These are phyloP conservation scores for Balearica regulorum DNA, from an alignment of 2,797 vertebrate genomes.

Conservation along the genomic window DNA sequence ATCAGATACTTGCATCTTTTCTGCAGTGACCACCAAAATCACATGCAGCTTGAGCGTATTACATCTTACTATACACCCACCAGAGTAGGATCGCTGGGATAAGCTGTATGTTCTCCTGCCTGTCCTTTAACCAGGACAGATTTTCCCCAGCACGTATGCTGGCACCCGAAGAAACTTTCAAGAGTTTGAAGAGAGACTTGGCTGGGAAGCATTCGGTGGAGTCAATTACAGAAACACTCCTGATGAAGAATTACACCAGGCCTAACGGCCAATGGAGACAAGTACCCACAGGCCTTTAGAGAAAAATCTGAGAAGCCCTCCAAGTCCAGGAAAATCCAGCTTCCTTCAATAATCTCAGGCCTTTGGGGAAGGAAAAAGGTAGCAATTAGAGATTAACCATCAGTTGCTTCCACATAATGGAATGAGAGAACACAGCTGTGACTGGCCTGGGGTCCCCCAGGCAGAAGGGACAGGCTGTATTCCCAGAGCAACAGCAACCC, in stretches of 20 bases:
- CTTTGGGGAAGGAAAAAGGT: neutral
- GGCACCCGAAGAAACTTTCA: neutral
- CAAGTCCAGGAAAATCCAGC: neutral
- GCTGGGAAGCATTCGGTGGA: neutral
- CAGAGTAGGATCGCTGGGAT: neutral
- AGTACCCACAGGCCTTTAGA: neutral
- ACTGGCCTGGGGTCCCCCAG: neutral
- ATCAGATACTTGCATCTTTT: neutral
- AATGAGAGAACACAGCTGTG: neutral
- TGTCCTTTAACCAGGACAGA: neutral
- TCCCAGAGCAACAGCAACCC: neutral
- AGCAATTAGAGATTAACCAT: neutral
- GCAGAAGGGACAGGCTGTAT: neutral
- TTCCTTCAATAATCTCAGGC: neutral
- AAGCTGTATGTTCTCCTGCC: neutral
- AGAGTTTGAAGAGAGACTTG: neutral
- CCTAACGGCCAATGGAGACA: neutral
- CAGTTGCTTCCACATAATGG: neutral
- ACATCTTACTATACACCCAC: neutral
- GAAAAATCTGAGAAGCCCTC: neutral
- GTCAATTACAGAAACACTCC: neutral
- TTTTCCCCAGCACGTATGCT: neutral
- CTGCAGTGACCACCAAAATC: neutral
- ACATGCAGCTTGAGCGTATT: fast-evolving
- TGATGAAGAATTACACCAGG: neutral